Base-by-base conservation (phyloP, 2,888 invertebrate species). In the Frankliniella intonsa region DNA sequence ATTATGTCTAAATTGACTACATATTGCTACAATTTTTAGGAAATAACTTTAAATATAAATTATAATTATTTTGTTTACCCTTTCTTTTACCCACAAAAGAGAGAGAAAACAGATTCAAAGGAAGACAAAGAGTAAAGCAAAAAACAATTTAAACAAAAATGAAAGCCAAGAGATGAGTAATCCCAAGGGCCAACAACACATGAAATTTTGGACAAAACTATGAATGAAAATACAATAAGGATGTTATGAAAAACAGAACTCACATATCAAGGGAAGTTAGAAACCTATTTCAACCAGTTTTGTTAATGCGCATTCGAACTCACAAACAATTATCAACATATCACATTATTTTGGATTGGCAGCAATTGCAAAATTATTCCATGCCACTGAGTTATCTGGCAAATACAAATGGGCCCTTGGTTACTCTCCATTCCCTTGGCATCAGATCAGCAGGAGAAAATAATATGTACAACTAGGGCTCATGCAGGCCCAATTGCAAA, bases 401-500 rank as follows among this genome's bases (percentile, higher is more conserved):
- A 76, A 76, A 76, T 12, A 8, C 25, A 22, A 12, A 76, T n/a
- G 25, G 25, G 69, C 69, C 69, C 69, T 25, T 22, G 69, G 69
- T 12, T 10, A n/a, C 25, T 10, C 69, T 76, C 69, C 69, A 25
- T 76, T 25, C 69, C 69, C 69, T 76, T 76, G 69, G 69, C 69
- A 76, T 22, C 25, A 76, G 25, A 76, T 76, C 25, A 25, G 69
- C 22, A 76, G 25, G 22, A 25, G 9, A 76, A 76, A 76, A 76
- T 25, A 10, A 76, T 76, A 76, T 76, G 12, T 76, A 76, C 69
- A 76, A 25, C 69, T 76, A 76, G 69, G 69, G 69, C 69, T 76
- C 69, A 76, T 76, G 69, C 69, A 76, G 25, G 69, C 69, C 69
- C 69, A 76, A 25, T 76, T 25, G 69, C 69, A 76, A 76, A 76